Evolutionary conservation across 2,888 invertebrate genomes (phyloP), one percentile per base, ranked within the genome.

Genomic region (Eupithecia subumbrata): DNA sequence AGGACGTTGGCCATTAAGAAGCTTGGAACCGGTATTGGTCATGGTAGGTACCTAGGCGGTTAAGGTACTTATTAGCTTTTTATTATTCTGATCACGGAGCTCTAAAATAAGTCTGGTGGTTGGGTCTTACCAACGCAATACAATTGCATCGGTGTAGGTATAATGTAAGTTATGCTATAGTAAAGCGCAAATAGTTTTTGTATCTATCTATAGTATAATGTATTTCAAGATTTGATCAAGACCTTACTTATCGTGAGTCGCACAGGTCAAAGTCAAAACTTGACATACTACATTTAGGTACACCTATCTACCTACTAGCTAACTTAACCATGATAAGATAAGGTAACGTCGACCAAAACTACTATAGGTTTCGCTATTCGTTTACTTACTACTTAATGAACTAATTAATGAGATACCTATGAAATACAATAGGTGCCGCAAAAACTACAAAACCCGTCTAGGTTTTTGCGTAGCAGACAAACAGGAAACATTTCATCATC

Each of bases 11-110:
- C 74, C 71, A 52, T 77, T 60, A 70, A 30, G 30, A 40, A 66
- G 76, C 63, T 72, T 67, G 73, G 43, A 79, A 80, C 79, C 74
- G 76, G 80, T 79, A 79, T 77, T 76, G 22, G 74, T 73, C 72
- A 37, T n/a, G 18, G 60, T 63, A 63, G 40, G 64, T 64, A 34
- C 64, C 18, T 64, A 63, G 30, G 30, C 7, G 30, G 63, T 3
- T 60, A 11, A 30, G 5, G 14, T 63, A 64, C 34, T 16, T 22
- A 25, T 60, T 25, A 25, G 14, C 60, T 60, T 60, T 60, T 60
- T 60, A 60, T 60, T 60, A 60, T 60, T 60, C 12, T 25, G 60
- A 60, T 25, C 60, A 25, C 60, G 25, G 22, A 60, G 25, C 1
- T 60, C 25, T 60, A 60, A 60, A 60, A 60, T 60, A 60, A 60